Evolutionary conservation across 2,797 vertebrate species (phyloP).

Genomic region (Alosa sapidissima): DNA sequence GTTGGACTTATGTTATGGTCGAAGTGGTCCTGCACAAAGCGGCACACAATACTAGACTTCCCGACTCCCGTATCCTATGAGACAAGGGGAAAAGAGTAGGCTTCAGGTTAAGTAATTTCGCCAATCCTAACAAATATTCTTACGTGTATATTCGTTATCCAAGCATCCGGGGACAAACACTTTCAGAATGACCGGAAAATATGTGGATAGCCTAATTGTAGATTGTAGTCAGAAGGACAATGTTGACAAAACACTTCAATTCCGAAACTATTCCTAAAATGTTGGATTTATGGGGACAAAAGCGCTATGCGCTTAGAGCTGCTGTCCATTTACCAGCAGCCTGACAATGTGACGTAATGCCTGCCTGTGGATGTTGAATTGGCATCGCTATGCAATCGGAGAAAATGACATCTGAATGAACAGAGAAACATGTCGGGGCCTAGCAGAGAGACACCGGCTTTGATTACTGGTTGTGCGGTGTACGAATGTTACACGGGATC

Average conservation of each 20-base stretch:
- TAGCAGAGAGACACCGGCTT: slow-evolving; percentile 1
- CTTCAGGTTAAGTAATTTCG: slow-evolving; percentile 20
- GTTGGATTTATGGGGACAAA: not conserved
- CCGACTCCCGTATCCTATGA: slow-evolving; percentile 94
- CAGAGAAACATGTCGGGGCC: not conserved
- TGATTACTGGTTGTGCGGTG: not conserved
- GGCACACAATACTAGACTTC: slow-evolving; percentile 96
- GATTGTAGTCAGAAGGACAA: not conserved
- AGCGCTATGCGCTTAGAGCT: not conserved
- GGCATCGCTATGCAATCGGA: slow-evolving; percentile 14
- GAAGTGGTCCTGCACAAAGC: slow-evolving; percentile 97
- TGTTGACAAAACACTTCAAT: not conserved
- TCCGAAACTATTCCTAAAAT: not conserved
- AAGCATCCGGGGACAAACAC: not conserved
- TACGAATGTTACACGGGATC: not conserved
- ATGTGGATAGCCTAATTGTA: not conserved
- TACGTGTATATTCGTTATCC: not conserved
- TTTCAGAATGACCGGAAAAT: not conserved
- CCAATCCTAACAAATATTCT: not conserved
- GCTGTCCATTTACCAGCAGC: not conserved
- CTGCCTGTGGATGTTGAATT: slow-evolving; percentile 9
- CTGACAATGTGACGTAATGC: slow-evolving; percentile 22
- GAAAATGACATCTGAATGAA: slow-evolving; percentile 24
- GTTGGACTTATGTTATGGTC: slow-evolving; percentile 98
- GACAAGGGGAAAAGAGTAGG: slow-evolving; percentile 40